Evolutionary conservation across 2,797 vertebrate species (phyloP).

Genomic region (Vespertilio murinus): DNA sequence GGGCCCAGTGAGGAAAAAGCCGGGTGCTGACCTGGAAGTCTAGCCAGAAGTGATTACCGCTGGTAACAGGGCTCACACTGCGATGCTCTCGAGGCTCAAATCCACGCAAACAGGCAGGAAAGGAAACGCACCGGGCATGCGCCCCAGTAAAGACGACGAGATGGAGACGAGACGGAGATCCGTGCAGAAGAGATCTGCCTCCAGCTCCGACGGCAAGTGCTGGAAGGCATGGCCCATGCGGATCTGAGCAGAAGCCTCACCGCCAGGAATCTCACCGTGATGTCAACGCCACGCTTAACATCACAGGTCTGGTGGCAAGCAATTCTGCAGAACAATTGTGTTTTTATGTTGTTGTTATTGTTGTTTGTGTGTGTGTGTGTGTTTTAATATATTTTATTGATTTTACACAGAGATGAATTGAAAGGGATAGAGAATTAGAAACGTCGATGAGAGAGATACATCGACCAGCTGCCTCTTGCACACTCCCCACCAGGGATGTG

Average conservation of each 20-base stretch:
- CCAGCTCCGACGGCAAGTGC: not conserved
- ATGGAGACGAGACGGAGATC: not conserved
- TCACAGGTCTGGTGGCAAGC: not conserved
- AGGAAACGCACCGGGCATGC: not conserved
- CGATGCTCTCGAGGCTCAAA: not conserved
- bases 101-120: slow-evolving; percentile 1
- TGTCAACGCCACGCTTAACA: not conserved
- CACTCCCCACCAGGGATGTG: too few species aligned
- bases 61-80: not conserved
- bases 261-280: not conserved
- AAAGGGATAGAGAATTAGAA: too few species aligned
- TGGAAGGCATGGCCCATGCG: not conserved
- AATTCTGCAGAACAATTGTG: not conserved
- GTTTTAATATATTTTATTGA: too few species aligned
- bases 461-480: too few species aligned
- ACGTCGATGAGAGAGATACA: too few species aligned
- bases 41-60: not conserved
- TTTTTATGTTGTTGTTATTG: too few species aligned
- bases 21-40: not conserved
- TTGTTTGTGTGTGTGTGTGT: too few species aligned
- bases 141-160: not conserved
- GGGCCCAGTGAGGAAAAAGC: not conserved
- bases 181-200: not conserved
- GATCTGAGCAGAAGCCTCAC: not conserved
- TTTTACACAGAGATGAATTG: too few species aligned